A percentile compares a stretch with the other conserved stretches of the same genome.
Evolutionary conservation across 2,113 vertebrate genomes (phyloP).

Genomic region (Periophthalmodon schlosseri): DNA sequence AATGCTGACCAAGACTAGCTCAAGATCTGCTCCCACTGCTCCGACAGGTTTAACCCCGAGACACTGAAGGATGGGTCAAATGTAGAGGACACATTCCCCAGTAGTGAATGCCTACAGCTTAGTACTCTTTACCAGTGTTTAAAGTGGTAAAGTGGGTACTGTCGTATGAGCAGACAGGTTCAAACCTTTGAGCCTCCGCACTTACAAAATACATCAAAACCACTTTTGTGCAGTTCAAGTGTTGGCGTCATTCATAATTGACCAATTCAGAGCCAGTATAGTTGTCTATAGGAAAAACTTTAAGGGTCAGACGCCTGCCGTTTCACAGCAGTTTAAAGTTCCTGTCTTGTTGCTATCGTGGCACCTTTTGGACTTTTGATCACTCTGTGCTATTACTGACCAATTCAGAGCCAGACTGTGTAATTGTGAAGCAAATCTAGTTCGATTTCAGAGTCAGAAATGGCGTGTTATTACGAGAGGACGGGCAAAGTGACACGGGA

Average conservation of each 20-base stretch:
- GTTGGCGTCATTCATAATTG: neutral
- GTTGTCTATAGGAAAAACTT: neutral
- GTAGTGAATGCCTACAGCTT: too few relatives aligned
- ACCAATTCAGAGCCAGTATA: neutral
- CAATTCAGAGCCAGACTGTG: neutral
- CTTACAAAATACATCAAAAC: too few relatives aligned
- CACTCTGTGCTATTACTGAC: neutral
- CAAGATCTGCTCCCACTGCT: too few relatives aligned
- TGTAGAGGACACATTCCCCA: too few relatives aligned
- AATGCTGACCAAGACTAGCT: too few relatives aligned
- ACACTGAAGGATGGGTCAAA: too few relatives aligned
- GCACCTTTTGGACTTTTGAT: slow-evolving; percentile 1
- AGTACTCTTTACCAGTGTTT: too few relatives aligned
- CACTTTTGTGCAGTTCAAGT: neutral
- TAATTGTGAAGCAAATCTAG: neutral
- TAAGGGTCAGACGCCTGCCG: neutral
- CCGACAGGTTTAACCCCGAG: too few relatives aligned
- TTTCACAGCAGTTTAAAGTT: neutral
- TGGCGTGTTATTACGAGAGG: neutral
- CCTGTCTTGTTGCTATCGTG: neutral
- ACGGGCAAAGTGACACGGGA: neutral
- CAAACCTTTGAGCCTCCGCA: too few relatives aligned
- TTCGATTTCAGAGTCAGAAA: neutral
- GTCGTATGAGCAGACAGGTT: too few relatives aligned
- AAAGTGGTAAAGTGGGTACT: too few relatives aligned